Percentiles rank a stretch among this genome's conserved stretches.
phyloP scores from a whole-genome alignment of 2,797 vertebrate genomes.

The Rhinophrynus dorsalis region DNA sequence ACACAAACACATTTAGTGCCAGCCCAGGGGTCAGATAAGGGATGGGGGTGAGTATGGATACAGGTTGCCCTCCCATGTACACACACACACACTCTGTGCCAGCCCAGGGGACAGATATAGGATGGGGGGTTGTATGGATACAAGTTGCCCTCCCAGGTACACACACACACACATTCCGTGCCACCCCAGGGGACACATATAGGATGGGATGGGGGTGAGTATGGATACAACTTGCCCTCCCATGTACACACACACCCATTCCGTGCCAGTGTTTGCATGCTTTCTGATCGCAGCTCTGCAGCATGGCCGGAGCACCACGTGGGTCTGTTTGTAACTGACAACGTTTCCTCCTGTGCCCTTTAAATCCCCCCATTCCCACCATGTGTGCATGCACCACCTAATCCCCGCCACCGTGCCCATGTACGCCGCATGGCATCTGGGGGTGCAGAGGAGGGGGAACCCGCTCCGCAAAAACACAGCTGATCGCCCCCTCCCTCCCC shows the following conservation, averaged over 20 bases:
- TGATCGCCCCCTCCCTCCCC: not conserved
- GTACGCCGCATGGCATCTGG: not conserved
- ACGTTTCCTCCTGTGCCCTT: conserved; percentile 53
- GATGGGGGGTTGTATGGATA: conserved; percentile 23
- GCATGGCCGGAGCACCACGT: conserved; percentile 91
- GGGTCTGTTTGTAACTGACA: conserved; percentile 85
- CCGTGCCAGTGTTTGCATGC: conserved; percentile 18
- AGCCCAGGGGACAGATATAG: conserved; percentile 46
- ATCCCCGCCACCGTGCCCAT: not conserved
- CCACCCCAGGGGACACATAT: conserved; percentile 47
- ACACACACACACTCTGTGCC: no score
- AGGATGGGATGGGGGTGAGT: conserved; percentile 27
- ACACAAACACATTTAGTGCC: no score
- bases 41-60: not conserved
- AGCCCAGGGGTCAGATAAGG: not conserved
- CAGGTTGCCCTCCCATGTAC: not conserved
- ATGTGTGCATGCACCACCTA: conserved; percentile 16
- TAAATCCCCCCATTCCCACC: conserved; percentile 52
- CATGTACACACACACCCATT: no score
- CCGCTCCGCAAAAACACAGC: conserved; percentile 3
- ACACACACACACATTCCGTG: no score
- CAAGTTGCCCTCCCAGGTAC: conserved; percentile 57
- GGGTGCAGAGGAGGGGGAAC: conserved; percentile 46
- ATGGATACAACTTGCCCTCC: conserved; percentile 53
- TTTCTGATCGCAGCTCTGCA: conserved; percentile 47